Base-by-base conservation (phyloP, 1,140 invertebrate species). In the Limonius californicus region DNA sequence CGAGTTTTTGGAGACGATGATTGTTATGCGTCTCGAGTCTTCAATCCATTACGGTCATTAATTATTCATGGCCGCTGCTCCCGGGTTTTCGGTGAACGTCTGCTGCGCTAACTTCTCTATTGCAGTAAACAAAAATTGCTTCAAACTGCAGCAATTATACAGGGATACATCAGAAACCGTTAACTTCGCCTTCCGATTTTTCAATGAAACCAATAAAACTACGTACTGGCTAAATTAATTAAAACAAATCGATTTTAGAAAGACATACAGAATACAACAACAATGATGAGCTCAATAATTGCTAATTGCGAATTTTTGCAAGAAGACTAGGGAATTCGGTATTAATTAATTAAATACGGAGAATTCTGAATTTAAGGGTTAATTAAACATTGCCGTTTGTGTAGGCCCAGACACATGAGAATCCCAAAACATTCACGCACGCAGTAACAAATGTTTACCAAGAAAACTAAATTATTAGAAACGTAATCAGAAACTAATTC, bases 41-140 rank as follows among this genome's bases (percentile, higher is more conserved):
- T 62, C 61, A 62, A 62, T 62, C 61, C 61, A 62, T 62, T 62
- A 62, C 55, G 27, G 61, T 58, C 54, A 62, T 62, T 62, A 62
- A 62, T 62, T 62, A 62, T 62, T 62, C 61, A 62, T 62, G 55
- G 45, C 39, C 16, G 50, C 35, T 30, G 59, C 59, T 59, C 59
- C 23, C 53, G 50, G 45, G 14, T 11, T 18, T 39, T 39, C 35
- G n/a, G 35, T 39, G 20, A 50, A 50, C 45, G 45, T 50, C 45
- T 50, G 45, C 45, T 19, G 3, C n/a, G 8, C 15, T 50, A 50
- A 50, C 45, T 50, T 50, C 16, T 50, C 35, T 39, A 39, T 39
- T 39, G 23, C 16, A 6, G 45, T 50, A 50, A 50, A 50, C 45
- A 50, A 50, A 50, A 50, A 39, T 39, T 39, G n/a, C 2, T 39